Evolutionary conservation across 2,797 vertebrate genomes (phyloP).

Genomic region (Onychomys torridus): DNA sequence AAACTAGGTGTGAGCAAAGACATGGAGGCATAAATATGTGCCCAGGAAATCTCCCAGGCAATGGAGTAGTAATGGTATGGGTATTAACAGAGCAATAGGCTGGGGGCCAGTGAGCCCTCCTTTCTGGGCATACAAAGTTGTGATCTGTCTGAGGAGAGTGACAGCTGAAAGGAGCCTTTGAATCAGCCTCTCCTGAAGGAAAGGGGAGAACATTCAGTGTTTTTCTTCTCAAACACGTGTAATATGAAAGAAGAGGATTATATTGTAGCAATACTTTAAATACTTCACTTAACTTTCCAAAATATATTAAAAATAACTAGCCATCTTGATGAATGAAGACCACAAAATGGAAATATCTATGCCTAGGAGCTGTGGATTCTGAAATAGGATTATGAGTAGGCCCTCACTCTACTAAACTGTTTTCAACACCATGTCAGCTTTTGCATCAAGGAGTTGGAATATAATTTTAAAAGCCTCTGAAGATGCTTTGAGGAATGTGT

Average conservation of each 20-base stretch:
- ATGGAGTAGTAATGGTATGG: neutral
- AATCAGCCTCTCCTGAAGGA: neutral
- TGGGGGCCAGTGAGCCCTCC: neutral
- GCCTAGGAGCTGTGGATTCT: neutral
- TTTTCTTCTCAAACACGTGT: neutral
- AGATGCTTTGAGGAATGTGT: slow-evolving; percentile 66
- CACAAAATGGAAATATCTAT: neutral
- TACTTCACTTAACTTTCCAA: slow-evolving; percentile 5
- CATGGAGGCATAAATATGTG: neutral
- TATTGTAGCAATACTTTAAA: neutral
- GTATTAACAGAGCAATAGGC: neutral
- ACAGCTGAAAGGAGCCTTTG: neutral
- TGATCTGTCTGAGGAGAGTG: neutral
- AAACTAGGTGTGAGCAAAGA: neutral
- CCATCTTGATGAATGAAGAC: neutral
- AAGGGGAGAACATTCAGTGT: neutral
- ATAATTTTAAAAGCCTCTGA: slow-evolving; percentile 64
- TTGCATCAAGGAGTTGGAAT: slow-evolving; percentile 60
- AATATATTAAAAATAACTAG: slow-evolving; percentile 41
- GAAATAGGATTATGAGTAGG: neutral
- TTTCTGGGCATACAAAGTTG: neutral
- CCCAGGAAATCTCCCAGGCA: neutral
- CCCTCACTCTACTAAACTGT: neutral
- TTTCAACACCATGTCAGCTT: slow-evolving; percentile 34
- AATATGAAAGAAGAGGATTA: neutral